Conservation (phyloP, 2,113 vertebrate species). For the Pithys albifrons region DNA sequence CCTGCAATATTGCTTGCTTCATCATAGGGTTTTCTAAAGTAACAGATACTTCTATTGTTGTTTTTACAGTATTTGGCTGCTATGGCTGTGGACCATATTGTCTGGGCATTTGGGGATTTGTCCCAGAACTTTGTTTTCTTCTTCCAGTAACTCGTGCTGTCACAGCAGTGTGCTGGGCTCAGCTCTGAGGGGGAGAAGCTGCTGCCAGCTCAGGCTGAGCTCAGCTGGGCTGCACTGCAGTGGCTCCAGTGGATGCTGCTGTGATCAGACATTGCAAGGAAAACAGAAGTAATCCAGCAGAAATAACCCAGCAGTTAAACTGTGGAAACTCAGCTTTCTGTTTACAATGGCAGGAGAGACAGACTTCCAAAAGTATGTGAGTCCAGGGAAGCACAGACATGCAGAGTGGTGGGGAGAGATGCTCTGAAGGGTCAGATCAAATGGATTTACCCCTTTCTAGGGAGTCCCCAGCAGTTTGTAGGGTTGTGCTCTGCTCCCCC, state of each 20-base stretch:
- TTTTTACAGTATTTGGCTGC: background rate
- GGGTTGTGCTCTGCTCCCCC: background rate
- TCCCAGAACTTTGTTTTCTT: background rate
- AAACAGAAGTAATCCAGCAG: background rate
- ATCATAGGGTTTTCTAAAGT: background rate
- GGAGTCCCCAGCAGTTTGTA: background rate
- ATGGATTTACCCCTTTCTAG: background rate
- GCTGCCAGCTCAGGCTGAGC: background rate
- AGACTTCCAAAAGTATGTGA: background rate
- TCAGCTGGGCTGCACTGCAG: background rate
- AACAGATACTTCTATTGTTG: background rate
- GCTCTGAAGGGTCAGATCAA: background rate
- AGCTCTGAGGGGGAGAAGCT: background rate
- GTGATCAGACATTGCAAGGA: background rate
- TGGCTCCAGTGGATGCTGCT: background rate
- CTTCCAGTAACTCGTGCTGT: background rate
- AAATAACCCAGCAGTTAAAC: background rate
- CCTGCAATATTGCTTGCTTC: background rate
- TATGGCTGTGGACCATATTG: background rate
- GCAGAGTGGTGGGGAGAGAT: too few relatives aligned
- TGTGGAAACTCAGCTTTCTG: background rate
- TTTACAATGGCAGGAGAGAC: background rate
- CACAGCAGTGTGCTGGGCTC: background rate
- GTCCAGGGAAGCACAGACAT: background rate
- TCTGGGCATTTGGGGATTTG: background rate